Evolutionary conservation across 1,140 invertebrate genomes (phyloP), one percentile per base, ranked within the genome.

Genomic region (Palaemon carinicauda): DNA sequence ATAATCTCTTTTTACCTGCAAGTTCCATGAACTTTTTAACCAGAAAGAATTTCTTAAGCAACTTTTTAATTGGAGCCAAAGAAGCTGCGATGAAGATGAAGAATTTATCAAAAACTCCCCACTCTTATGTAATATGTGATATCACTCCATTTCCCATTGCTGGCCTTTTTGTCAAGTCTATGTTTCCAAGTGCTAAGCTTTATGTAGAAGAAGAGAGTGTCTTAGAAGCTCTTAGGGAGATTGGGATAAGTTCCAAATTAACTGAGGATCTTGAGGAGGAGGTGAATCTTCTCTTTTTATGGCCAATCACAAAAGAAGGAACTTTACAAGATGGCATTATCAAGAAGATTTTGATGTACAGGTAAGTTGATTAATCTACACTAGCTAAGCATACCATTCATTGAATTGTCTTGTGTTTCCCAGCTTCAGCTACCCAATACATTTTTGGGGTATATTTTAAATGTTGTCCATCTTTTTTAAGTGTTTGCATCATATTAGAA

Each of bases 251-350:
- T 50, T 71, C n/a, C 50, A 10, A 65, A 5, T 29, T 74, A 14
- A 56, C 17, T 81, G 85, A 87, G 29, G 79, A 87, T 19, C 21
- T 87, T 21, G 75, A 80, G 24, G 71, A 75, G 1, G 60, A 71
- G 33, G 54, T 87, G 27, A 79, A 87, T 50, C 29, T 81, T n/a
- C 29, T 87, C 14, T 87, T 87, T 33, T 15, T 74, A 12, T 87
- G 85, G 85, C 85, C 85, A 33, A 1, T 87, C n/a, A 75, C 78
- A 56, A 53, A 56, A 77, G 85, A 87, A 75, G 85, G 85, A 10
- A 87, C 85, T 54, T 79, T 87, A 69, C 56, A 41, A 31, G 85
- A 87, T 60, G 85, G 78, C 14, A 24, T 87, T 15, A 17, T 81
- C 10, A 74, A 87, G 54, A 80, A 87, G 21, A 51, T 81, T 21